phyloP scores from a whole-genome alignment of 2,888 invertebrate species.

The Tetheella fluctuosa region DNA sequence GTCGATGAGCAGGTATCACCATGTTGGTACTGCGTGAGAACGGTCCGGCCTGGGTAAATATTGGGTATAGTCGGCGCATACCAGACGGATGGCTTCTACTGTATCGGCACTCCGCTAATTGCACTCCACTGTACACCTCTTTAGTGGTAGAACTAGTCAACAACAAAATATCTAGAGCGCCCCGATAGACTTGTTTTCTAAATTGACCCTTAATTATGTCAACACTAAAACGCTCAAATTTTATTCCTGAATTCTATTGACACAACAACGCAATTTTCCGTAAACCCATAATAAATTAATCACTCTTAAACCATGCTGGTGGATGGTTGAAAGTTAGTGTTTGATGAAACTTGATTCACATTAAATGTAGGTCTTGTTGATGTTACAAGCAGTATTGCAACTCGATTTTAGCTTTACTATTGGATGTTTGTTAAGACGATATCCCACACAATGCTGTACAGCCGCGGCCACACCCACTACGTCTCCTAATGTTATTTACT shows the following conservation, averaged over 20 bases:
- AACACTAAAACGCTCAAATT: not conserved
- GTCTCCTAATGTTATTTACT: slow-evolving; percentile 44
- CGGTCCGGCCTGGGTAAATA: slow-evolving; percentile 69
- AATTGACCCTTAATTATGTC: no score
- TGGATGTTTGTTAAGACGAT: slow-evolving; percentile 15
- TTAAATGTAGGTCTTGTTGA: not conserved
- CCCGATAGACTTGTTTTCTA: not conserved
- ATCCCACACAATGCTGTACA: slow-evolving; percentile 32
- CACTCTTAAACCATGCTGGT: no score
- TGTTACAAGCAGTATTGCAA: slow-evolving; percentile 8
- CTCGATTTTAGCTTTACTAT: slow-evolving; percentile 7
- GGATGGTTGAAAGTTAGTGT: no score
- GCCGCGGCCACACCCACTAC: slow-evolving; percentile 38
- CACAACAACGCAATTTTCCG: not conserved
- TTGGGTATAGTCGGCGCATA: slow-evolving; percentile 50
- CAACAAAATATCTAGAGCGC: not conserved
- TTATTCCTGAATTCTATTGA: not conserved
- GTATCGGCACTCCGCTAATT: slow-evolving; percentile 21
- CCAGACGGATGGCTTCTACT: slow-evolving; percentile 35
- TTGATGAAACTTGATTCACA: not conserved
- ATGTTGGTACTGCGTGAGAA: slow-evolving; percentile 64
- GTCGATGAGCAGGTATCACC: slow-evolving; percentile 31
- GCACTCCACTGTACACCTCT: slow-evolving; percentile 25
- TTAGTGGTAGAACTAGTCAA: not conserved
- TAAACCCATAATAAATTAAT: not conserved